Evolutionary conservation across 2,797 vertebrate genomes (phyloP), one percentile per base, ranked within the genome.

Genomic region (Loris lydekkerianus): DNA sequence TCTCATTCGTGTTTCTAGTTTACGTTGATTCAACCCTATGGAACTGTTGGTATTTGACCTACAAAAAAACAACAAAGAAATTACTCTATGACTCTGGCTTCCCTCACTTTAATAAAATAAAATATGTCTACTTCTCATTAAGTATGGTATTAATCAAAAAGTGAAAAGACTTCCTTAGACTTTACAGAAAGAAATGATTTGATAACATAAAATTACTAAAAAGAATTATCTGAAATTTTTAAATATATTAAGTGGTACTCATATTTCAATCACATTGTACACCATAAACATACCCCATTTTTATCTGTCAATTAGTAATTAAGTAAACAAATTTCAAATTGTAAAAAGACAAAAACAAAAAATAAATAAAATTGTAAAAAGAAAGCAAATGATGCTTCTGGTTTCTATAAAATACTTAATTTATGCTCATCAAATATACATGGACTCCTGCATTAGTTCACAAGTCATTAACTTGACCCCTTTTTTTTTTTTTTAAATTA

Each of bases 1-100:
- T 94, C 37, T 75, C 34, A 94, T 49, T 46, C 27, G 75, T 27
- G 20, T 40, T 86, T 82, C 46, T 63, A 53, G 10, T 61, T 89
- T 88, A 89, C 58, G 89, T 60, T 89, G 2, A 21, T 87, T 91
- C 46, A 58, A 15, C 3, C 25, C 43, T 8, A 67, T 37, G 34
- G 63, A 94, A 63, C 53, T 83, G 7, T 31, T 77, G 18, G 11
- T 78, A 89, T 31, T 75, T 70, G 43, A 65, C 17, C 6, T 15
- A 53, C 5, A 21, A 53, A 63, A 40, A 81, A 61, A 13, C 31
- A 82, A 40, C 7, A 18, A 67, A 78, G n/a, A 73, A 93, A 63
- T 82, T 85, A 27, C 3, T 10, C 6, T 37, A 29, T 40, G 27
- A 56, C 40, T 69, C 25, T 65, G 5, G 2, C 4, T 70, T 31